phyloP scores from a whole-genome alignment of 2,888 invertebrate genomes.

The Leucophora obtusa region DNA sequence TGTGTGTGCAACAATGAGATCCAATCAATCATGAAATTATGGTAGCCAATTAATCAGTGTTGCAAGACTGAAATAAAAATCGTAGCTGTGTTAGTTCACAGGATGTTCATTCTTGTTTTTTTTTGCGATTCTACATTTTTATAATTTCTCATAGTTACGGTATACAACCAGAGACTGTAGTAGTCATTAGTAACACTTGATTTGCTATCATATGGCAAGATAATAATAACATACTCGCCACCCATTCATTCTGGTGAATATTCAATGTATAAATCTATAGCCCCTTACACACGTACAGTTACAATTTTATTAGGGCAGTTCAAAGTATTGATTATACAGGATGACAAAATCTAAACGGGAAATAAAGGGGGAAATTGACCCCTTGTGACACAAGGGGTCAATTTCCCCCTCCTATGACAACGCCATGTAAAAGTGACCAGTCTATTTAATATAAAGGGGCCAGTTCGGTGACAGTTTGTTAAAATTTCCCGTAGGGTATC shows the following conservation, averaged over 20 bases:
- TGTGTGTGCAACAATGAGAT: conserved; percentile 19
- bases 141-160: background rate
- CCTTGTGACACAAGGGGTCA: too few species aligned
- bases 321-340: too few species aligned
- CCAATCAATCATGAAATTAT: conserved; percentile 43
- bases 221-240: conserved; percentile 14
- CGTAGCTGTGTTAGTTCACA: background rate
- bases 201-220: conserved; percentile 13
- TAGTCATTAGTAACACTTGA: conserved; percentile 41
- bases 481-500: too few species aligned
- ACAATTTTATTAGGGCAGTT: too few species aligned
- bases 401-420: too few species aligned
- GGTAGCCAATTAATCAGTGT: conserved; percentile 38
- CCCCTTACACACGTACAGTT: too few species aligned
- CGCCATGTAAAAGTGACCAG: too few species aligned
- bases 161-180: background rate
- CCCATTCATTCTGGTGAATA: background rate
- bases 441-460: too few species aligned
- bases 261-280: too few species aligned
- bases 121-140: background rate
- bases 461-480: too few species aligned
- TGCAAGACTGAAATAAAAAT: background rate
- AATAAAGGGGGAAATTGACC: too few species aligned
- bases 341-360: too few species aligned
- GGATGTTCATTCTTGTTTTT: background rate